Base-by-base conservation (phyloP, 2,797 vertebrate genomes). In the Enteromius radiatus region DNA sequence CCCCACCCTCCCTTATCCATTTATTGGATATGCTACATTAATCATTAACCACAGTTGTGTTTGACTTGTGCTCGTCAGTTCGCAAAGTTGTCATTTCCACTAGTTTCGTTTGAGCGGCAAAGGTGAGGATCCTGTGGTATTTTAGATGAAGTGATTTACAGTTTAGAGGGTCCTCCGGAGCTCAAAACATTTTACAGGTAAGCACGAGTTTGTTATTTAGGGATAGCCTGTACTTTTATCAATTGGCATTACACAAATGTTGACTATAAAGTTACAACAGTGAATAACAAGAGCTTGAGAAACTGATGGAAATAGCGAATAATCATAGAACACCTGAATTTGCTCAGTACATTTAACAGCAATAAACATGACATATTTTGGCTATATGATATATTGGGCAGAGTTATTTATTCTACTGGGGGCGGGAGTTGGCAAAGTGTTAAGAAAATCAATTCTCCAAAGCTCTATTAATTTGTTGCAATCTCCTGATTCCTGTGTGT, bases 21-120 rank as follows among this genome's bases (percentile, higher is more conserved):
- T 78, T 76, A 79, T 80, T 67, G 41, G 61, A 69, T 70, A 56
- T 68, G 45, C n/a, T 65, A 36, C 45, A 80, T 87, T 36, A 91
- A 90, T 92, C 73, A 90, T 91, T 91, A 89, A 91, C 90, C 43
- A 19, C 45, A 45, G 26, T 3, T 45, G 28, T 64, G 61, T 69
- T 80, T 71, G 69, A 61, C 52, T 28, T 61, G 31, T 56, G 38
- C 12, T 12, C 68, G 65, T 17, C 31, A 61, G 6, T 10, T 41
- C 10, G 26, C 47, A 47, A 45, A 77, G 56, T 23, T 47, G 47
- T 31, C 56, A 47, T 76, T 52, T 79, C 69, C 12, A 3, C 59
- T 52, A 6, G 5, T 76, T 79, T 45, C 14, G 11, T 17, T 31
- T 41, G 9, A 75, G 31, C 21, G 26, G 19, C 43, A 33, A 33